A percentile compares a stretch with the other conserved stretches of the same genome.
phyloP scores from a whole-genome alignment of 2,888 invertebrate species.

The Himalopsyche kuldschensis region DNA sequence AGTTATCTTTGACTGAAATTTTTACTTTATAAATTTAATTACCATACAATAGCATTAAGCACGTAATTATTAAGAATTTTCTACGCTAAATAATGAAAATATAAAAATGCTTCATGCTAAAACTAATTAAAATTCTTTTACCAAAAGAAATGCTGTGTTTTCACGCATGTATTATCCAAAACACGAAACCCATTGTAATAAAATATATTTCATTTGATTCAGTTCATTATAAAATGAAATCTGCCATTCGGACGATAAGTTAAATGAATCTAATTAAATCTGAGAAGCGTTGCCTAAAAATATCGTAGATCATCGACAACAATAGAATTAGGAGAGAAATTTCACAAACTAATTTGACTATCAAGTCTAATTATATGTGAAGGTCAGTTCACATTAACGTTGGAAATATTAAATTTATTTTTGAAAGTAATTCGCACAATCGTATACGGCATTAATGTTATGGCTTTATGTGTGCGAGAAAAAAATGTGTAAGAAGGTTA shows the following conservation, averaged over 20 bases:
- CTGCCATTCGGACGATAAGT: neutral
- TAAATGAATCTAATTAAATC: neutral
- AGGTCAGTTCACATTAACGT: neutral
- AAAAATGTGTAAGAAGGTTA: no score
- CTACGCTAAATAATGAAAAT: no score
- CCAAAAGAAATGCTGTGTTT: neutral
- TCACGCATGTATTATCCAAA: neutral
- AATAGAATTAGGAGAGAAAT: neutral
- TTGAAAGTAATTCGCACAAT: no score
- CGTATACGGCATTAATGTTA: no score
- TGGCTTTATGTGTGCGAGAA: no score
- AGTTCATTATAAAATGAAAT: neutral
- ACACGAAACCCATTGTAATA: neutral
- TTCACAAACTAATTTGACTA: neutral
- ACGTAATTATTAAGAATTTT: neutral
- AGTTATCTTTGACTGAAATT: no score
- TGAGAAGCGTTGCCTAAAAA: neutral
- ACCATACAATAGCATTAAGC: no score
- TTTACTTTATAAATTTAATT: no score
- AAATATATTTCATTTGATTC: neutral
- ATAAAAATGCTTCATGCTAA: neutral
- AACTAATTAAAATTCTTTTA: neutral
- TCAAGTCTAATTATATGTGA: neutral
- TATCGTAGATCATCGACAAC: neutral
- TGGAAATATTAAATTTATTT: neutral